These are phyloP conservation scores for Latrodectus geometricus DNA, from an alignment of 1,140 invertebrate species.

Conservation along the genomic window DNA sequence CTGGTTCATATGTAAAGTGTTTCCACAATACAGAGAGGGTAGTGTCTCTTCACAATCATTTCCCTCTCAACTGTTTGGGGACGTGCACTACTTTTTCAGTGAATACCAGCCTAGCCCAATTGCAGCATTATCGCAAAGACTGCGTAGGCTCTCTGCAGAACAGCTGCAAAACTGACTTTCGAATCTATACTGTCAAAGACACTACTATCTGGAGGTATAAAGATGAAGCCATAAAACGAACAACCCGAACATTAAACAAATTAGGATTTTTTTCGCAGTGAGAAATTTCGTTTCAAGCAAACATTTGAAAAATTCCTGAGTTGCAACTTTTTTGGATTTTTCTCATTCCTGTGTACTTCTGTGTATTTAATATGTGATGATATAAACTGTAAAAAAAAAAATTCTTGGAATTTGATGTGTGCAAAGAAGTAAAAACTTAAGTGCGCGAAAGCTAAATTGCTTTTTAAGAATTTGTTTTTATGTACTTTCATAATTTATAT, in stretches of 20 bases:
- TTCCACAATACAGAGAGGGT: conserved; percentile 92
- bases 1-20: conserved; percentile 92
- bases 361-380: no score
- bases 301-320: no score
- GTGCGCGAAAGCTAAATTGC: background rate
- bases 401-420: no score
- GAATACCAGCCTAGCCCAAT: conserved; percentile 83
- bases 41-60: conserved; percentile 92
- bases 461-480: background rate
- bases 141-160: conserved; percentile 91
- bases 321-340: no score
- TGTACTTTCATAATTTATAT: no score
- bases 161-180: conserved; percentile 81
- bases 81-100: conserved; percentile 89
- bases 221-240: conserved; percentile 78
- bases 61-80: conserved; percentile 88
- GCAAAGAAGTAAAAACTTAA: no score
- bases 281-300: no score
- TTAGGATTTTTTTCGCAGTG: conserved; percentile 78
- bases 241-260: conserved; percentile 77
- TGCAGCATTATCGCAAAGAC: conserved; percentile 93
- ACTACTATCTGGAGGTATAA: conserved; percentile 90
- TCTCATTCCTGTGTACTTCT: no score
- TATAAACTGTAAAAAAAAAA: no score
- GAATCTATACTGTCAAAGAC: conserved; percentile 85